These are phyloP conservation scores for Melipona beecheii DNA, from an alignment of 2,888 invertebrate genomes.

Conservation along the genomic window DNA sequence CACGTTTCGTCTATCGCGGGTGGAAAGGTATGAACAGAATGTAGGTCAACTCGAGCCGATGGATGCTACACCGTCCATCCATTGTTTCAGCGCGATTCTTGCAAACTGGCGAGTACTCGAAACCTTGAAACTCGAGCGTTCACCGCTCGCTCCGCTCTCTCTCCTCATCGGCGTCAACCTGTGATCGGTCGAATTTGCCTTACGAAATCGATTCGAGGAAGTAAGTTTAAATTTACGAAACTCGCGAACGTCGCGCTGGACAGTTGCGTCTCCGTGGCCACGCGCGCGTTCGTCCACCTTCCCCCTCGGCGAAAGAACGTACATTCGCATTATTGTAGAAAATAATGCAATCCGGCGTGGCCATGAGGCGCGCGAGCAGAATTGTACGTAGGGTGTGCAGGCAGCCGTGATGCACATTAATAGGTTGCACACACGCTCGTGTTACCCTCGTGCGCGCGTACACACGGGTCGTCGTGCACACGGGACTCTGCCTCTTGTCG, in stretches of 20 bases:
- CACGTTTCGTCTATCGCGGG: not conserved
- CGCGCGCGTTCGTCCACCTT: slow-evolving; percentile 53
- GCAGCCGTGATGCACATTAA: slow-evolving; percentile 72
- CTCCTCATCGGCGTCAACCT: no score
- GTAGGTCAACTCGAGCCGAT: slow-evolving; percentile 22
- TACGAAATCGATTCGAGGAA: not conserved
- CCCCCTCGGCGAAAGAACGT: slow-evolving; percentile 49
- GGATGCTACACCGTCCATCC: slow-evolving; percentile 1
- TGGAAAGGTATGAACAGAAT: slow-evolving; percentile 26
- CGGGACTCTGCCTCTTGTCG: not conserved
- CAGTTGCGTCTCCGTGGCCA: not conserved
- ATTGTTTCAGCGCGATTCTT: not conserved
- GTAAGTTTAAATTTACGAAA: slow-evolving; percentile 5
- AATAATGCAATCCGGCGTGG: slow-evolving; percentile 69
- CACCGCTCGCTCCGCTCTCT: not conserved
- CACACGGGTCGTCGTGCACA: not conserved
- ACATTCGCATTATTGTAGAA: slow-evolving; percentile 54
- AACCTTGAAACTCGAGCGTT: slow-evolving; percentile 35
- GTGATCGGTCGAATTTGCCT: not conserved
- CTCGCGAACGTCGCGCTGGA: not conserved
- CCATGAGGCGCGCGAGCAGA: slow-evolving; percentile 65
- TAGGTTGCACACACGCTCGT: slow-evolving; percentile 50
- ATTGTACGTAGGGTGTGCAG: slow-evolving; percentile 71
- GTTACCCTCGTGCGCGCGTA: slow-evolving; percentile 39
- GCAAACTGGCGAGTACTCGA: slow-evolving; percentile 8